A percentile compares a stretch with the other conserved stretches of the same genome.
These are phyloP conservation scores for Hydrolagus affinis DNA, from an alignment of 2,113 vertebrate genomes.

Conservation along the genomic window DNA sequence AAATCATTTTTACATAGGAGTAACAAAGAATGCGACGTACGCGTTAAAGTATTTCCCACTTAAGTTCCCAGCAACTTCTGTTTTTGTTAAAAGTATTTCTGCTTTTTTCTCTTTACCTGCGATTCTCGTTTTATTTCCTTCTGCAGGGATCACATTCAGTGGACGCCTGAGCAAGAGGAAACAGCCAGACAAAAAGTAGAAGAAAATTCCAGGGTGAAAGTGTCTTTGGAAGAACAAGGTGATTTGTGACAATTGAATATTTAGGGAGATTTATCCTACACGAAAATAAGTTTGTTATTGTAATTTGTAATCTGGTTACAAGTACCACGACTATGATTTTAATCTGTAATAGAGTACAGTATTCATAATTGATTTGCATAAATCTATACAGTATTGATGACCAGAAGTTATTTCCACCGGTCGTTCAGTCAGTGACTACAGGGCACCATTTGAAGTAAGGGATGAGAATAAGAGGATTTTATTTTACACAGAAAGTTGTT, in stretches of 20 bases:
- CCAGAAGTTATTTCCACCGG: too few species aligned
- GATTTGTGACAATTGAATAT: constrained; percentile 29
- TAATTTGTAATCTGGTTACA: too few species aligned
- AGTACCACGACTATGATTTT: too few species aligned
- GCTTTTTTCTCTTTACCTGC: neutral
- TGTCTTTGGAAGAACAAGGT: constrained; percentile 68
- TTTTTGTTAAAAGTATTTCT: too few species aligned
- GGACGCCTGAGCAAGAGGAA: constrained; percentile 73
- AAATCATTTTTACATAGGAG: neutral
- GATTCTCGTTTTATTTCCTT: constrained; percentile 23
- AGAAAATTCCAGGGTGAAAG: constrained; percentile 66
- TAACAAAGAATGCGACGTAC: neutral
- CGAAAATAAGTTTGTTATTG: neutral
- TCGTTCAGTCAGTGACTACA: too few species aligned
- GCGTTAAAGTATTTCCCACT: neutral
- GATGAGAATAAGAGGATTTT: too few species aligned
- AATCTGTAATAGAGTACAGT: too few species aligned
- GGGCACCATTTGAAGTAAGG: too few species aligned
- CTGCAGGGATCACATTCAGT: constrained; percentile 83
- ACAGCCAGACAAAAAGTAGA: constrained; percentile 57
- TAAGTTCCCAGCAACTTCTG: too few species aligned
- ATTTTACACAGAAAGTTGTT: too few species aligned
- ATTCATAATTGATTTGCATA: too few species aligned
- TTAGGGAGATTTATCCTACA: neutral
- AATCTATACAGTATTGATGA: too few species aligned